Base-by-base conservation (phyloP, 2,113 vertebrate genomes). In the Lota lota region DNA sequence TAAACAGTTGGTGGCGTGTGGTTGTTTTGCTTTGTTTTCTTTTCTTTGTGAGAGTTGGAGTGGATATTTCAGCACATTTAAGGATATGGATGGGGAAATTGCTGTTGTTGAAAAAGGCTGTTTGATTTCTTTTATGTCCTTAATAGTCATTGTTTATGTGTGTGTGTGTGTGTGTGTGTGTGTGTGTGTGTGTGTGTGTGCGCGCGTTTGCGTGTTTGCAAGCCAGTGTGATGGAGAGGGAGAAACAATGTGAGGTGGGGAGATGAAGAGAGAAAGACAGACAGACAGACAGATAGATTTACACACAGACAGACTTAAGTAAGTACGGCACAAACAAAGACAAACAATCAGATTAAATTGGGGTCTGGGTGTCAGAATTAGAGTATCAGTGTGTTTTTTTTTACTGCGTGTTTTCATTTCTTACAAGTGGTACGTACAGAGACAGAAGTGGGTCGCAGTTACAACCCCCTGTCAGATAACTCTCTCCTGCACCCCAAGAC, bases 391-490 rank as follows among this genome's bases (percentile, higher is more conserved):
- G 28, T 33, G n/a, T n/a, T n/a, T n/a, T n/a, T n/a, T n/a, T n/a
- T n/a, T n/a, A n/a, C n/a, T n/a, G n/a, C n/a, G n/a, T 5, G 28
- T 33, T 33, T 33, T 33, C 28, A 33, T 33, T 33, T 4, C 28
- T 6, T 6, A 5, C 28, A 33, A 33, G 28, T 33, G 28, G 4
- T 33, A 33, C 4, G 61, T 47, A 6, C 47, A 22, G 54, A 18
- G 36, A 16, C 66, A 17, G 40, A 87, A 79, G 56, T 78, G 75
- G 77, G 72, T 79, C 82, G 80, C 72, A 64, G 22, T 33, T 67
- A 69, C 70, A 64, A 57, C 4, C 67, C 63, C 65, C 54, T 62
- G 75, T 57, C 15, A 57, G 58, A 53, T 21, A 62, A 61, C 73
- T 64, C 73, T 64, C 22, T 40, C 64, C 67, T 74, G 2, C 61